Conservation (phyloP, 37 sponge, comb jelly and placozoan genomes). For the Halichondria panicea region DNA sequence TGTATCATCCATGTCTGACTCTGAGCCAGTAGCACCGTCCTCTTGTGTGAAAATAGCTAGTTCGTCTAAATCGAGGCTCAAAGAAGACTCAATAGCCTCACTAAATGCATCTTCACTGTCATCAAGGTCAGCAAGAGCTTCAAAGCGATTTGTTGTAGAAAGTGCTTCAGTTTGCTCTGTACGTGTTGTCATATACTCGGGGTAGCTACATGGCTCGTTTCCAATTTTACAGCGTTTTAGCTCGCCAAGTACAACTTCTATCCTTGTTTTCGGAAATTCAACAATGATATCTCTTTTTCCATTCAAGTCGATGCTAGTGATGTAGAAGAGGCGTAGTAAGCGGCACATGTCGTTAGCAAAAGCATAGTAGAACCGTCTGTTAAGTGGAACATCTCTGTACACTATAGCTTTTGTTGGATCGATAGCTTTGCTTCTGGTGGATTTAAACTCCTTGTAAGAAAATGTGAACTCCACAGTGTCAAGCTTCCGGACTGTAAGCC, state of each 20-base stretch:
- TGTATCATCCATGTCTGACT: no score
- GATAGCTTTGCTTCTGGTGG: neutral
- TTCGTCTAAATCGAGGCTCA: no score
- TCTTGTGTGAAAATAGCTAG: no score
- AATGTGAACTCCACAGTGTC: slow-evolving; percentile 1
- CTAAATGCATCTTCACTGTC: no score
- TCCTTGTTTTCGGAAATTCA: slow-evolving; percentile 4
- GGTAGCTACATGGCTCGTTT: neutral
- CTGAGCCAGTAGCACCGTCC: no score
- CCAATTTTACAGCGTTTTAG: neutral
- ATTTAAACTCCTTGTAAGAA: neutral
- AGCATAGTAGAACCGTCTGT: neutral
- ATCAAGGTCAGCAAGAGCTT: no score
- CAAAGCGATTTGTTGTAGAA: no score
- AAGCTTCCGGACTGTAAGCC: neutral
- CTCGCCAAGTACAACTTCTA: neutral
- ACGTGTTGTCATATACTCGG: slow-evolving; percentile 6
- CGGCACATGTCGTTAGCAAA: neutral
- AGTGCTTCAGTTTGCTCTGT: neutral
- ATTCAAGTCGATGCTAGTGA: neutral
- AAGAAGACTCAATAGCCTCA: no score
- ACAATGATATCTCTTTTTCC: neutral
- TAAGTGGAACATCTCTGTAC: neutral
- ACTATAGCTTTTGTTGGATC: neutral
- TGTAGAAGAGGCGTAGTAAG: slow-evolving; percentile 1